Evolutionary conservation across 2,113 vertebrate species (phyloP).

Genomic region (Carlito syrichta): DNA sequence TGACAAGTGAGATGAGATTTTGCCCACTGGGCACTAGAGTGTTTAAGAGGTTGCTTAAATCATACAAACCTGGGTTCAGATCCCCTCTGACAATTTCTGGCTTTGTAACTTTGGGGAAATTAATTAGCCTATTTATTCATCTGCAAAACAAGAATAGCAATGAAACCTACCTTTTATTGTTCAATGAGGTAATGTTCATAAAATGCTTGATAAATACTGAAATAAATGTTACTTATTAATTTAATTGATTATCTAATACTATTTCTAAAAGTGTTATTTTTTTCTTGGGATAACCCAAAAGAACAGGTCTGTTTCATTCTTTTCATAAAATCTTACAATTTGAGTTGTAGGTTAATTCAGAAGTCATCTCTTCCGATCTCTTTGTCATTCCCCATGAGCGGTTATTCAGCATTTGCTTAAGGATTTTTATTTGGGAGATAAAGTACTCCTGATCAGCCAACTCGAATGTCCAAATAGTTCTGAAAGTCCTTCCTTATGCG

Average conservation of each 20-base stretch:
- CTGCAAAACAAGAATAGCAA: background rate
- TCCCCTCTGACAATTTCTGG: background rate
- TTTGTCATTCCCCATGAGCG: background rate
- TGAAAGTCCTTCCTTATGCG: background rate
- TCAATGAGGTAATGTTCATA: background rate
- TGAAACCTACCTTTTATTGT: background rate
- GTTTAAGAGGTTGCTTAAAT: background rate
- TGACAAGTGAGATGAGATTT: background rate
- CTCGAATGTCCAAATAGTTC: background rate
- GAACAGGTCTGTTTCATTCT: background rate
- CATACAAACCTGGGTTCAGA: background rate
- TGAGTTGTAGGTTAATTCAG: background rate
- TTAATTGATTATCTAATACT: no score
- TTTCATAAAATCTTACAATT: background rate
- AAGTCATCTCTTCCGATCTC: background rate
- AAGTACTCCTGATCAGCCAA: background rate
- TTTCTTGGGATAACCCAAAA: background rate
- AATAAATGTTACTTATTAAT: background rate
- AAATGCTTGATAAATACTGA: slow-evolving; percentile 17
- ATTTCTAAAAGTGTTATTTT: background rate
- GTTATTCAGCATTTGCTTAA: background rate
- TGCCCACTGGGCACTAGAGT: background rate
- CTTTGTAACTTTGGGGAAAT: background rate
- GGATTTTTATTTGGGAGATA: background rate
- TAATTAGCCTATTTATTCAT: background rate